Evolutionary conservation across 2,113 vertebrate genomes (phyloP).

Genomic region (Embiotoca jacksoni): DNA sequence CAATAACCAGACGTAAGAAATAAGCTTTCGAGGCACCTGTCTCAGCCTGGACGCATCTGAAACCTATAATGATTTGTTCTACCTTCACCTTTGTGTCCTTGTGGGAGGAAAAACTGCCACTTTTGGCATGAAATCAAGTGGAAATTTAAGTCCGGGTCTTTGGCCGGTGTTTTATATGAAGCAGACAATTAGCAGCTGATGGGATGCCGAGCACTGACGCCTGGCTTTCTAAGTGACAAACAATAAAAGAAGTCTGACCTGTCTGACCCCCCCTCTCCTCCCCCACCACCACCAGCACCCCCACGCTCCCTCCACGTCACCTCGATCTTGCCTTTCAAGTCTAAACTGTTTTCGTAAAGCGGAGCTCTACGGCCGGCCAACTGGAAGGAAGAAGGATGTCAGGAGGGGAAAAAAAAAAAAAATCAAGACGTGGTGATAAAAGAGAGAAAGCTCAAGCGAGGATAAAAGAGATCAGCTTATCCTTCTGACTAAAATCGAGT

Average conservation of each 20-base stretch:
- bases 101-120: conserved; percentile 44
- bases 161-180: conserved; percentile 40
- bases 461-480: conserved; percentile 80
- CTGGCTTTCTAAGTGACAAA: conserved; percentile 49
- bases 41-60: background rate
- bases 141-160: conserved; percentile 60
- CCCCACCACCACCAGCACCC: background rate
- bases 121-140: conserved; percentile 60
- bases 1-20: background rate
- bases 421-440: conserved; percentile 72
- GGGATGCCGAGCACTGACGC: conserved; percentile 40
- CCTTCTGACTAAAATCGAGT: conserved; percentile 68
- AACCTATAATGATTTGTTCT: conserved; percentile 40
- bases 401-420: conserved; percentile 13
- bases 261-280: background rate
- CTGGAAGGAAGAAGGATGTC: conserved; percentile 66
- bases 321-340: conserved; percentile 68
- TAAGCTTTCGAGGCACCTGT: conserved; percentile 28
- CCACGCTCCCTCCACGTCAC: background rate
- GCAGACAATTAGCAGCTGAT: conserved; percentile 62
- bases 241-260: conserved; percentile 44
- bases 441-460: conserved; percentile 80
- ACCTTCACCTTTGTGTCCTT: background rate
- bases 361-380: conserved; percentile 49
- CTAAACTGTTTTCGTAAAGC: conserved; percentile 73